These are phyloP conservation scores for Cistogaster globosa DNA, from an alignment of 2,888 invertebrate genomes.

Conservation along the genomic window DNA sequence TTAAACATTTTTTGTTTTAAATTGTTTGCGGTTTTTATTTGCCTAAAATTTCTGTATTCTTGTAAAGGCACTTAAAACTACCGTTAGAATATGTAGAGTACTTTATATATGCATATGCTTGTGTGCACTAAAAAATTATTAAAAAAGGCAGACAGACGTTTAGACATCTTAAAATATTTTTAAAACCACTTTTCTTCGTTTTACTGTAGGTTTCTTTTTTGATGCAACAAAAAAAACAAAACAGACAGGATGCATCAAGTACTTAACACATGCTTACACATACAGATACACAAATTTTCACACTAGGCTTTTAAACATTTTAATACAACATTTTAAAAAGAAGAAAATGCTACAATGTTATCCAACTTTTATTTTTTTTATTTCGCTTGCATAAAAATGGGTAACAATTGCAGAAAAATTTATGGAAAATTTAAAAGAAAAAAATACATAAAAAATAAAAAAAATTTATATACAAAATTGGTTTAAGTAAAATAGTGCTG, in stretches of 20 bases:
- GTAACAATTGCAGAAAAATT: slow-evolving; percentile 45
- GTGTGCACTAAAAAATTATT: slow-evolving; percentile 2
- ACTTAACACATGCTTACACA: slow-evolving; percentile 51
- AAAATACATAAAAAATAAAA: background rate
- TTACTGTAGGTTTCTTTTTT: background rate
- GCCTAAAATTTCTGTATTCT: background rate
- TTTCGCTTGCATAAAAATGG: slow-evolving; percentile 25
- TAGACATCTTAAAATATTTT: slow-evolving; percentile 54
- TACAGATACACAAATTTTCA: slow-evolving; percentile 1
- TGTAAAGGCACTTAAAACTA: slow-evolving; percentile 31
- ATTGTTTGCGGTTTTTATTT: background rate
- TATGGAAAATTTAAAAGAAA: background rate
- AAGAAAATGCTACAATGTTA: background rate
- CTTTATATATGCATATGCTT: background rate
- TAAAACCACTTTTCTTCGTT: slow-evolving; percentile 22
- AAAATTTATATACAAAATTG: slow-evolving; percentile 19
- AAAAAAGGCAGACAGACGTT: slow-evolving; percentile 17
- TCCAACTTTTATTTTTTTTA: slow-evolving; percentile 8
- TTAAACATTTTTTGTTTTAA: too few relatives aligned
- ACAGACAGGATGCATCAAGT: slow-evolving; percentile 60
- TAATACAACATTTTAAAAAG: slow-evolving; percentile 12
- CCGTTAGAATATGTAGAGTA: background rate
- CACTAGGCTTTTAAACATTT: slow-evolving; percentile 43
- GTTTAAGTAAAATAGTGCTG: slow-evolving; percentile 22
- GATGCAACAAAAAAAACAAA: slow-evolving; percentile 42